These are phyloP conservation scores for Apoderus coryli DNA, from an alignment of 2,888 invertebrate genomes.

Conservation along the genomic window DNA sequence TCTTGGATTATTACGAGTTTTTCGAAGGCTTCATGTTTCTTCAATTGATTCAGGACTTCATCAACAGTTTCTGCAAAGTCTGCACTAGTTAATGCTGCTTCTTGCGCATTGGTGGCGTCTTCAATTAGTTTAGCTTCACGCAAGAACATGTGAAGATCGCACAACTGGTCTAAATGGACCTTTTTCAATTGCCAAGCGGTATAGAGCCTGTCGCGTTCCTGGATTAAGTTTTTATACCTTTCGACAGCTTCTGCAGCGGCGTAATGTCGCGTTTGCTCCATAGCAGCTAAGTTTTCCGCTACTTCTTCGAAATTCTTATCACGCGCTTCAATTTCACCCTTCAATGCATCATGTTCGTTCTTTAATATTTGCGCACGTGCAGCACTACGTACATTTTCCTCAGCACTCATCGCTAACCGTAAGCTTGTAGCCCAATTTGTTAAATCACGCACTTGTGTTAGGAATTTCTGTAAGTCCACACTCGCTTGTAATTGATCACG, in stretches of 20 bases:
- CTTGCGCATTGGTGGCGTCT: slow-evolving; percentile 76
- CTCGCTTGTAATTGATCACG: slow-evolving; percentile 73
- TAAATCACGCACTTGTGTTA: slow-evolving; percentile 71
- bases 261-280: slow-evolving; percentile 74
- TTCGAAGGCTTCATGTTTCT: slow-evolving; percentile 91
- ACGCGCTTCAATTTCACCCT: slow-evolving; percentile 77
- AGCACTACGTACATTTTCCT: slow-evolving; percentile 70
- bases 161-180: slow-evolving; percentile 76
- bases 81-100: slow-evolving; percentile 52
- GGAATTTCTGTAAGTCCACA: slow-evolving; percentile 77
- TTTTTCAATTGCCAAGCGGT: slow-evolving; percentile 82
- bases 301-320: slow-evolving; percentile 66
- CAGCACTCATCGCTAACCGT: slow-evolving; percentile 60
- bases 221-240: slow-evolving; percentile 58
- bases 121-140: slow-evolving; percentile 88
- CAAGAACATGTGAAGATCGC: slow-evolving; percentile 87
- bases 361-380: slow-evolving; percentile 67
- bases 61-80: slow-evolving; percentile 71
- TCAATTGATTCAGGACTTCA: slow-evolving; percentile 76
- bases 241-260: slow-evolving; percentile 66
- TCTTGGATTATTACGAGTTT: slow-evolving; percentile 78
- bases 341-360: slow-evolving; percentile 69
- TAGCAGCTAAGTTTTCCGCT: slow-evolving; percentile 60
- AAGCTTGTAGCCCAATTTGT: slow-evolving; percentile 76
- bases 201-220: slow-evolving; percentile 65